Percentiles rank a stretch among this genome's conserved stretches.
Evolutionary conservation across 92 coral and sea anemone genomes (phyloP).

Genomic region (Pocillopora meandrina): DNA sequence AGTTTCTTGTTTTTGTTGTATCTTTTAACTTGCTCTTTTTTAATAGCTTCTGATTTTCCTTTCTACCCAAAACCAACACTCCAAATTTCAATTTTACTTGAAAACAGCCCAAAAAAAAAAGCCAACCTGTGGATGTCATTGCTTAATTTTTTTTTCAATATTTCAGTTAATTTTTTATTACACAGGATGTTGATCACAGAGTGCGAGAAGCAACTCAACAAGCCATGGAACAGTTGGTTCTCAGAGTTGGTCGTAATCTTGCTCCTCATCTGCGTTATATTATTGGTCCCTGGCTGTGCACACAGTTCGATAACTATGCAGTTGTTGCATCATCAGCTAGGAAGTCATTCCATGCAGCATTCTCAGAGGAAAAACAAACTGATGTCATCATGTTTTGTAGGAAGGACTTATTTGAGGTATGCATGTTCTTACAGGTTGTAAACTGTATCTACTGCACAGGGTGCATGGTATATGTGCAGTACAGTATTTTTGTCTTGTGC

Average conservation of each 20-base stretch:
- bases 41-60: too few species aligned
- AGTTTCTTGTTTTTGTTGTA: background rate
- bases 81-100: background rate
- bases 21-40: too few species aligned
- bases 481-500: too few species aligned
- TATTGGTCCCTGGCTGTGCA: slow-evolving; percentile 92
- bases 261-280: slow-evolving; percentile 93
- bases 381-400: slow-evolving; percentile 91
- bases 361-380: slow-evolving; percentile 78
- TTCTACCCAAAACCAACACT: too few species aligned
- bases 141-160: background rate
- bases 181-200: slow-evolving; percentile 88
- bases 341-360: slow-evolving; percentile 84
- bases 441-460: too few species aligned
- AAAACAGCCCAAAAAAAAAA: background rate
- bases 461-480: too few species aligned
- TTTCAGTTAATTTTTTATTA: background rate
- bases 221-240: slow-evolving; percentile 92
- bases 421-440: background rate
- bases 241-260: slow-evolving; percentile 84
- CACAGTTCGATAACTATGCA: slow-evolving; percentile 87
- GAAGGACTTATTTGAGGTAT: slow-evolving; percentile 83
- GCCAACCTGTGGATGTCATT: background rate
- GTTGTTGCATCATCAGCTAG: slow-evolving; percentile 90
- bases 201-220: slow-evolving; percentile 95